Evolutionary conservation across 2,797 vertebrate genomes (phyloP).

Genomic region (Molothrus ater): DNA sequence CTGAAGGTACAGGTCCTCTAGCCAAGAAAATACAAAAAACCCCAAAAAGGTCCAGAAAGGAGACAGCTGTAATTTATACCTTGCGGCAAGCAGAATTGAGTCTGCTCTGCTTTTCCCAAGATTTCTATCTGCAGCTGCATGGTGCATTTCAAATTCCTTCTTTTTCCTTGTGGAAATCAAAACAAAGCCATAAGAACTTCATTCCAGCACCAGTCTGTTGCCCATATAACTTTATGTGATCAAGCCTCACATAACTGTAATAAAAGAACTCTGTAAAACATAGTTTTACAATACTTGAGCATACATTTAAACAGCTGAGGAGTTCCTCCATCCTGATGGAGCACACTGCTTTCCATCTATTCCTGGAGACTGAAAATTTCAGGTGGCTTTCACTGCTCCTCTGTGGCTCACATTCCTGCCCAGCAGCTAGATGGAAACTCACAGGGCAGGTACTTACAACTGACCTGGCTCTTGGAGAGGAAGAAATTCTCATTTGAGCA

Average conservation of each 20-base stretch:
- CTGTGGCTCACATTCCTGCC: background rate
- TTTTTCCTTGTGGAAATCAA: constrained; percentile 49
- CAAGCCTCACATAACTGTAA: constrained; percentile 18
- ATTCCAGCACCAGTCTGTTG: constrained; percentile 29
- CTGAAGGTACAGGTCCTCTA: background rate
- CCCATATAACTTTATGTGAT: constrained; percentile 36
- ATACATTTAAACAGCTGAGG: background rate
- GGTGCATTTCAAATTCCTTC: constrained; percentile 9
- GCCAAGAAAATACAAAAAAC: background rate
- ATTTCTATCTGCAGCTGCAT: constrained; percentile 39
- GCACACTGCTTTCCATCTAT: background rate
- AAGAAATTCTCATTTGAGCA: background rate
- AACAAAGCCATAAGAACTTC: constrained; percentile 49
- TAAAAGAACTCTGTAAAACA: constrained; percentile 57
- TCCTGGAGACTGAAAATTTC: background rate
- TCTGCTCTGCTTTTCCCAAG: constrained; percentile 36
- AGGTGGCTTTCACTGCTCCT: background rate
- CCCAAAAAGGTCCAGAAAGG: background rate
- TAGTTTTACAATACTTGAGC: constrained; percentile 38
- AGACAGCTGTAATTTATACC: background rate
- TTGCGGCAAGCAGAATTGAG: background rate
- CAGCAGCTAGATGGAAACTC: background rate
- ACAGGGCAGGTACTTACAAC: background rate
- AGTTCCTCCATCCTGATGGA: background rate
- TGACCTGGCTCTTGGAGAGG: background rate